Evolutionary conservation across 2,888 invertebrate genomes (phyloP).

Genomic region (Ophion ellenae): DNA sequence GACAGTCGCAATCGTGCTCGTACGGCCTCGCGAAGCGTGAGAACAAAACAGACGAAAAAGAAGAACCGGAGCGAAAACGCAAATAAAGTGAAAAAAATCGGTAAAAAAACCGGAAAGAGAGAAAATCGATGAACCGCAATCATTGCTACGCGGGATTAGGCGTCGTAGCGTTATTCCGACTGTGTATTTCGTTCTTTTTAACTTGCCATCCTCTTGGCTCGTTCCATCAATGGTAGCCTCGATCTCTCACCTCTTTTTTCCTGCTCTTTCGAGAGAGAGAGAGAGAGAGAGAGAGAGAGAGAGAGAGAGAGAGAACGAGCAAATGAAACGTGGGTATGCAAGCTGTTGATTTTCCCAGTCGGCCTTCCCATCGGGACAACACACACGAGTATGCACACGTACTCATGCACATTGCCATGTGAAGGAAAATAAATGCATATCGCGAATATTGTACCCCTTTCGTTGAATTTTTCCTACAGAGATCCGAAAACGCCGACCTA

Average conservation of each 20-base stretch:
- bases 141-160: constrained; percentile 15
- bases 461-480: background rate
- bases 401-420: background rate
- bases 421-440: constrained; percentile 10
- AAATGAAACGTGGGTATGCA: constrained; percentile 43
- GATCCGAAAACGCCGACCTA: background rate
- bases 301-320: background rate
- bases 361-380: constrained; percentile 27
- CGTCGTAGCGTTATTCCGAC: constrained; percentile 17
- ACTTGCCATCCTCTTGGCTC: constrained; percentile 17
- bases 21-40: background rate
- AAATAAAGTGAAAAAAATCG: constrained; percentile 9
- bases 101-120: background rate
- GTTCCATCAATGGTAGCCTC: constrained; percentile 18
- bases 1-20: constrained; percentile 40
- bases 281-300: background rate
- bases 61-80: background rate
- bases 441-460: background rate
- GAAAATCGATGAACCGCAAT: constrained; percentile 33
- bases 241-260: constrained; percentile 24
- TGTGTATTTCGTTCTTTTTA: constrained; percentile 28
- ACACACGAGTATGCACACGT: background rate
- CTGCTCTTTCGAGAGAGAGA: background rate
- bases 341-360: constrained; percentile 61
- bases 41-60: constrained; percentile 21